Conservation (phyloP, 2,113 vertebrate genomes). For the Cranoglanis bouderius region DNA sequence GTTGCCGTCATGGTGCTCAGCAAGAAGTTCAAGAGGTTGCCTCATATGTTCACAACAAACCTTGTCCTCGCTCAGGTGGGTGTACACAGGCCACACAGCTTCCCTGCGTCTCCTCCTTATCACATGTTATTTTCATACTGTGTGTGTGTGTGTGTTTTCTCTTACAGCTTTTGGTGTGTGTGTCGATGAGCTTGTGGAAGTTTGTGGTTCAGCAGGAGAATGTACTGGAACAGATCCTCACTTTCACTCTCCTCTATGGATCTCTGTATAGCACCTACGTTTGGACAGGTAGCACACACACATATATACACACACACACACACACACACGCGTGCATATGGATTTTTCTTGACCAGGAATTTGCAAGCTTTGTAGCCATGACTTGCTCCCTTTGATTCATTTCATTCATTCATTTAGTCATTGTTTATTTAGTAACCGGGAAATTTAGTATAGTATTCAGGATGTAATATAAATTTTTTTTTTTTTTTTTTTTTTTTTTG, state of each 20-base stretch:
- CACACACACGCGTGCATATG: not conserved
- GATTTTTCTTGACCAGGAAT: not conserved
- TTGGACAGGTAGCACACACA: conserved; percentile 86
- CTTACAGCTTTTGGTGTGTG: conserved; percentile 84
- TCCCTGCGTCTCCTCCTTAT: not conserved
- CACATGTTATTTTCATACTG: not conserved
- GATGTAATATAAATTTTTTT: no score
- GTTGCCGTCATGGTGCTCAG: conserved; percentile 87
- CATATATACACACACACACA: conserved; percentile 14
- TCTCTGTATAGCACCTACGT: conserved; percentile 93
- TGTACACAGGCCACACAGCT: not conserved
- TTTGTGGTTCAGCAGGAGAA: conserved; percentile 82
- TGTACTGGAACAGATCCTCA: conserved; percentile 81
- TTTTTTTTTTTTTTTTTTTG: no score
- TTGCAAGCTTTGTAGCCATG: not conserved
- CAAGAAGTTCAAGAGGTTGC: conserved; percentile 90
- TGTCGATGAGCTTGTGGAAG: conserved; percentile 94
- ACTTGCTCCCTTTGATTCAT: no score
- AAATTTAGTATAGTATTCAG: no score
- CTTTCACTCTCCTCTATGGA: conserved; percentile 90
- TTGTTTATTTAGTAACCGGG: no score
- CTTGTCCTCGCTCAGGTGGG: conserved; percentile 93
- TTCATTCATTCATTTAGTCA: no score
- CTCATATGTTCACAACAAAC: conserved; percentile 91
- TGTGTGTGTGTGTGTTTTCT: conserved; percentile 48